Conservation (phyloP, 2,113 vertebrate genomes). For the Scytalopus superciliaris region DNA sequence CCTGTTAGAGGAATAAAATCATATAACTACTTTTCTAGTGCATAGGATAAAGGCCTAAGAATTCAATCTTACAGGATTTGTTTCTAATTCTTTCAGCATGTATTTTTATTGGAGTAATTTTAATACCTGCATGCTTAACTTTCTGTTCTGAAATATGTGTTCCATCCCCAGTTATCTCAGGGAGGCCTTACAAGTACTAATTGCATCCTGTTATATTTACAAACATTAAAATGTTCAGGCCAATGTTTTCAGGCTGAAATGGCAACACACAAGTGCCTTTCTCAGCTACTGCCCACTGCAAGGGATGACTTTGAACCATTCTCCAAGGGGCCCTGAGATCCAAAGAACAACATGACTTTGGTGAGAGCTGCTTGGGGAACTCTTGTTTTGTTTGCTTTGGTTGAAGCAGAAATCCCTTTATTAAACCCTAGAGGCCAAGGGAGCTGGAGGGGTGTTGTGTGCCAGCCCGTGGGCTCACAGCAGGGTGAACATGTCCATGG, state of each 20-base stretch:
- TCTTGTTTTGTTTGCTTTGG: background rate
- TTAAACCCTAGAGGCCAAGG: background rate
- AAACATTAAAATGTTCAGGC: background rate
- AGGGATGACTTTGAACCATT: background rate
- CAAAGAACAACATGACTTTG: background rate
- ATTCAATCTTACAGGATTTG: background rate
- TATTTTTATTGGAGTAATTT: constrained; percentile 18
- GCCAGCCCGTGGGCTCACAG: background rate
- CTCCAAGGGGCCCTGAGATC: background rate
- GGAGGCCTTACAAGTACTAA: background rate
- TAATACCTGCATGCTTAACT: background rate
- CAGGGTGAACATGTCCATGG: background rate
- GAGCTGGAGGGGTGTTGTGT: background rate
- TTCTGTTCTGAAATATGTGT: background rate
- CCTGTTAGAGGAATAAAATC: constrained; percentile 9
- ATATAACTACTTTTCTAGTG: background rate
- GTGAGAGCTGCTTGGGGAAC: background rate
- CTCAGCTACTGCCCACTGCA: background rate
- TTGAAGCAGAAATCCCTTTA: background rate
- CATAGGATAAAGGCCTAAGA: background rate
- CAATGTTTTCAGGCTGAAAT: background rate
- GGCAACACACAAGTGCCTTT: background rate
- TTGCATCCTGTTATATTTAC: background rate
- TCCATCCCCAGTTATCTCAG: background rate
- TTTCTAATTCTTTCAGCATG: background rate